Evolutionary conservation across 2,888 invertebrate genomes (phyloP).

Genomic region (Sicus ferrugineus): DNA sequence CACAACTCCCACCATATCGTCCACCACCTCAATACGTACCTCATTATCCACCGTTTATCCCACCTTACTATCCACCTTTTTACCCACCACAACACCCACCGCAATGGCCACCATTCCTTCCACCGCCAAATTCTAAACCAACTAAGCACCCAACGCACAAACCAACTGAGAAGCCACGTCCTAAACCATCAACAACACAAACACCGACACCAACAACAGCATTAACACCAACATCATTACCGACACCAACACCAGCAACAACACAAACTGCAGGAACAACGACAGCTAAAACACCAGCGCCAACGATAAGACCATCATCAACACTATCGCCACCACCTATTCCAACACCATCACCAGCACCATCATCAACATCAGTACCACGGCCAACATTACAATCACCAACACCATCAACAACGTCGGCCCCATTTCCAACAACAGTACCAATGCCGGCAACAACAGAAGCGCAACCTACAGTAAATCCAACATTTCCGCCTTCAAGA

Average conservation of each 20-base stretch:
- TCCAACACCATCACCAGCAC: not conserved
- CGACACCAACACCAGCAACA: not conserved
- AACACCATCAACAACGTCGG: not conserved
- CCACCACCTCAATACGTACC: not conserved
- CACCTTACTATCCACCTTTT: not conserved
- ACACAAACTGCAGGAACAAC: not conserved
- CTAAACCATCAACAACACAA: no score
- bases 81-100: not conserved
- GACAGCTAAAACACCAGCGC: constrained; percentile 11
- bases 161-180: no score
- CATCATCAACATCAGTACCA: not conserved
- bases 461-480: not conserved
- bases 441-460: constrained; percentile 16
- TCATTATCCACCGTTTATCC: not conserved
- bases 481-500: constrained; percentile 1
- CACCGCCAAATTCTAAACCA: not conserved
- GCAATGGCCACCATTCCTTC: not conserved
- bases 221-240: not conserved
- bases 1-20: not conserved
- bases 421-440: not conserved
- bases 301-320: constrained; percentile 12
- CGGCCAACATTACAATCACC: not conserved
- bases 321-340: not conserved
- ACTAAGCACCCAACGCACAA: no score
- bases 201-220: not conserved